Conservation (phyloP, 2,113 vertebrate genomes). For the Lota lota region DNA sequence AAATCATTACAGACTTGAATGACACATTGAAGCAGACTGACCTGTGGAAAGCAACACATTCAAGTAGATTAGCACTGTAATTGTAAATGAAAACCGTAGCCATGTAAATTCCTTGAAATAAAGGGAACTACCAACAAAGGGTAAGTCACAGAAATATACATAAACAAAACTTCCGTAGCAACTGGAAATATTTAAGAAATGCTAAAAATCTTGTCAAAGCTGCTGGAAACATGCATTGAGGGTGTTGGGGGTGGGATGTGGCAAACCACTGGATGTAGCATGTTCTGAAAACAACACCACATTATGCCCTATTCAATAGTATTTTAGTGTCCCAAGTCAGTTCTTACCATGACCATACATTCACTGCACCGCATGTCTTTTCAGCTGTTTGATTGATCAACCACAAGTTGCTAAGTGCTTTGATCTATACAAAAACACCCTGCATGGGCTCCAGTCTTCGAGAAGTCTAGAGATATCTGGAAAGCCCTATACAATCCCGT, state of each 20-base stretch:
- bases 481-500: too few species aligned
- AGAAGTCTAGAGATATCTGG: too few species aligned
- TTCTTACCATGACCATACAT: too few species aligned
- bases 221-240: conserved; percentile 3
- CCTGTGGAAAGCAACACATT: conserved; percentile 30
- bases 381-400: too few species aligned
- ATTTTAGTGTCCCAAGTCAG: too few species aligned
- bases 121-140: neutral
- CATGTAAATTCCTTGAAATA: neutral
- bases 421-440: too few species aligned
- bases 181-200: neutral
- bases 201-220: neutral
- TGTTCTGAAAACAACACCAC: too few species aligned
- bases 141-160: conserved; percentile 9
- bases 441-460: too few species aligned
- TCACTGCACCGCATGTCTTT: too few species aligned
- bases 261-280: too few species aligned
- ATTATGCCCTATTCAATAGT: too few species aligned
- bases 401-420: too few species aligned
- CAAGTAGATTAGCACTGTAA: conserved; percentile 11
- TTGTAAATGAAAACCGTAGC: conserved; percentile 10
- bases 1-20: conserved; percentile 35
- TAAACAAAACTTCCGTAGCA: conserved; percentile 1
- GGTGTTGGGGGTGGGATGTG: neutral
- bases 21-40: conserved; percentile 46